These are phyloP conservation scores for Pterois miles DNA, from an alignment of 2,797 vertebrate species.

Conservation along the genomic window DNA sequence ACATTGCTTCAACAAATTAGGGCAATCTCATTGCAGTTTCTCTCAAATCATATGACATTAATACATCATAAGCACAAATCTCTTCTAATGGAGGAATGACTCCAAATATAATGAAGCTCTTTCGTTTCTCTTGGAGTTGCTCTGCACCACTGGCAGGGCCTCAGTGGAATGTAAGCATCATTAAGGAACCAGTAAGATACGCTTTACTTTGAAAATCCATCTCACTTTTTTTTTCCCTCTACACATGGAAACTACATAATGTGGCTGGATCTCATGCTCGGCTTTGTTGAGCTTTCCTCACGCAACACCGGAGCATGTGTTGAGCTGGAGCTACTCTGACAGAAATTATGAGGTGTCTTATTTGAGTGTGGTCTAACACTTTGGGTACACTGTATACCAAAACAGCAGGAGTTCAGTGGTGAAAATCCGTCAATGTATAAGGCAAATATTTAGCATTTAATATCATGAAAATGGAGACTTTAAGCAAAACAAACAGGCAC, in stretches of 20 bases:
- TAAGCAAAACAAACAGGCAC: conserved; percentile 50
- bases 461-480: conserved; percentile 38
- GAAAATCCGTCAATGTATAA: neutral
- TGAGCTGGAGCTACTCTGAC: conserved; percentile 18
- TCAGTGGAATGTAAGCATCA: conserved; percentile 58
- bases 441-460: neutral
- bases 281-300: conserved; percentile 16
- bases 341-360: conserved; percentile 28
- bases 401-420: neutral
- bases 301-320: neutral
- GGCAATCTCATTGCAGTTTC: neutral
- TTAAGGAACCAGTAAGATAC: conserved; percentile 64
- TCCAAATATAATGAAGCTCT: conserved; percentile 47
- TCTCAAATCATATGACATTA: neutral
- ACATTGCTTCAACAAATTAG: neutral
- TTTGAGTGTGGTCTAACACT: conserved; percentile 1
- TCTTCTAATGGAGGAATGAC: conserved; percentile 16
- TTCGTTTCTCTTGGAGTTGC: conserved; percentile 57
- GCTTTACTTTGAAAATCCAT: conserved; percentile 54
- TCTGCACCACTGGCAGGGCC: conserved; percentile 39
- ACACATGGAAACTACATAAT: conserved; percentile 56
- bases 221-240: conserved; percentile 42
- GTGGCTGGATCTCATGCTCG: conserved; percentile 10
- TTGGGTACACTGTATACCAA: neutral
- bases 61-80: conserved; percentile 17